Evolutionary conservation across 2,888 invertebrate genomes (phyloP).

Genomic region (Orchesellides sinensis): DNA sequence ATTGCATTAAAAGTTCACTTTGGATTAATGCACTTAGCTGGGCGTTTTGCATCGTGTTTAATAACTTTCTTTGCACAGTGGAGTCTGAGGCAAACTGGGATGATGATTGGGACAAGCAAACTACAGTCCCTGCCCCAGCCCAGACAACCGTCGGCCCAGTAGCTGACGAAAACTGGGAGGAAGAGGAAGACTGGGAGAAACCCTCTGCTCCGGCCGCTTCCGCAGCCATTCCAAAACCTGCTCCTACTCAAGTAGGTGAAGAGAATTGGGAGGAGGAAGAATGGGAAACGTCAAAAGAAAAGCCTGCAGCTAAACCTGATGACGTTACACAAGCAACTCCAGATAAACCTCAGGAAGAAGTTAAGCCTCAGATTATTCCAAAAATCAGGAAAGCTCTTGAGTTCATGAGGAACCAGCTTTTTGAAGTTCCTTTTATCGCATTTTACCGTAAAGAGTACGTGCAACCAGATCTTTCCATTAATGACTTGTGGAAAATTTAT

Average conservation of each 20-base stretch:
- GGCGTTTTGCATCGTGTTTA: not conserved
- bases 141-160: constrained; percentile 41
- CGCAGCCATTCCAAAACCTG: constrained; percentile 37
- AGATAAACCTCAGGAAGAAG: constrained; percentile 66
- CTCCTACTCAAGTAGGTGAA: constrained; percentile 47
- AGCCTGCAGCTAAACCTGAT: not conserved
- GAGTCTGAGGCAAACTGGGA: constrained; percentile 57
- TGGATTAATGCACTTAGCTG: no score
- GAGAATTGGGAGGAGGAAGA: constrained; percentile 65
- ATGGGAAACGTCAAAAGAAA: constrained; percentile 58
- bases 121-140: constrained; percentile 50
- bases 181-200: constrained; percentile 68
- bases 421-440: constrained; percentile 99
- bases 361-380: constrained; percentile 81
- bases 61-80: not conserved
- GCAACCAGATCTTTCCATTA: constrained; percentile 93
- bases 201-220: not conserved
- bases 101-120: constrained; percentile 65
- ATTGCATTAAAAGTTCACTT: no score
- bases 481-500: constrained; percentile 99
- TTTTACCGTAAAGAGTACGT: constrained; percentile 99
- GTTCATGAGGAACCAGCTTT: constrained; percentile 95
- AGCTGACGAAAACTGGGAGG: constrained; percentile 58
- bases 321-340: not conserved
- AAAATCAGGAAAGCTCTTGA: constrained; percentile 96